Evolutionary conservation across 1,140 invertebrate genomes (phyloP), one percentile per base, ranked within the genome.

Genomic region (Drosophila arizonae): DNA sequence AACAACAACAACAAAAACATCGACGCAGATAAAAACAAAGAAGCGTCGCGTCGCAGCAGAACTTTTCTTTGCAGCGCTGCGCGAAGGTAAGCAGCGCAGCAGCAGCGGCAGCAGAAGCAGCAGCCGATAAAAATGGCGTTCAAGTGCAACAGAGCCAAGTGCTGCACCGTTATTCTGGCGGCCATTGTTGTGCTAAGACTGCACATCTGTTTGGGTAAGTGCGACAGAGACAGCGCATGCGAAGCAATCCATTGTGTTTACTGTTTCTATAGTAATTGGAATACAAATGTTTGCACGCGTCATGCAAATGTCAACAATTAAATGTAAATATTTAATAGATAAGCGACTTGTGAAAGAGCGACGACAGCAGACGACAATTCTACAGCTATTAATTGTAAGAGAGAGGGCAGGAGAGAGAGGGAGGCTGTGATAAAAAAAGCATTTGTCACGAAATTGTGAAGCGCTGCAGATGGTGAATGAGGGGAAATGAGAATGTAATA

Each of bases 141-240:
- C 36, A 62, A 64, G 10, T 55, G 66, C 58, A 57, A 52, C 45
- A 15, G 50, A 13, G 50, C 13, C 50, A 26, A 11, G 28, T 43
- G 57, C 41, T 21, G 62, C 54, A 55, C 67, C 65, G 57, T 76
- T 76, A 79, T 62, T 57, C 43, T 62, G 39, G 39, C 66, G 48
- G 54, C 58, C 62, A 39, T 81, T 78, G 69, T 69, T 63, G 13
- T 76, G n/a, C 56, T 74, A 54, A 54, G 71, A 51, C 67, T 65
- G 56, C 65, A 63, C 48, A 76, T 50, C 71, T 79, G 79, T 48
- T 64, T 77, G 65, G 82, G 81, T 86, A 62, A 86, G 81, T 86
- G 36, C 30, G 52, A 54, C n/a, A 67, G 11, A 52, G 51, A 66
- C 24, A 36, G 36, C 2, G 9, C 36, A 39, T 39, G 24, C 13